Conservation (phyloP, 2,113 vertebrate species). For the Spheniscus mendiculus region DNA sequence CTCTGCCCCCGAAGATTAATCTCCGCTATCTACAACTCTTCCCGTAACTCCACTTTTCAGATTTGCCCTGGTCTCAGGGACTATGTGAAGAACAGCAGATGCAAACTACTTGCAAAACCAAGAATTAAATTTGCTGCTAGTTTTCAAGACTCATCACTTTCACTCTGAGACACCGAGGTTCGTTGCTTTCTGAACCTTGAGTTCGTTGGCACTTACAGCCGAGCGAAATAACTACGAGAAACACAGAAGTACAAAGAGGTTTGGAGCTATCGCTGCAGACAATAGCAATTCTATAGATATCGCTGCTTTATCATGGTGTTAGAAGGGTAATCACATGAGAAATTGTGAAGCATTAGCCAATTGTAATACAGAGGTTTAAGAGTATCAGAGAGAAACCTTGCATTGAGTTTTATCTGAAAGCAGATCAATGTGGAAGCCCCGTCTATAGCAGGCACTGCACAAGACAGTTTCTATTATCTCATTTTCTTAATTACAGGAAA, state of each 20-base stretch:
- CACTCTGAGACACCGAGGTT: neutral
- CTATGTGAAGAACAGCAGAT: neutral
- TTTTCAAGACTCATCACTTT: neutral
- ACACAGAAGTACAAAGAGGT: neutral
- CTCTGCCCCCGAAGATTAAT: neutral
- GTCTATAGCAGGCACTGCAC: neutral
- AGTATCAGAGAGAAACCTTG: neutral
- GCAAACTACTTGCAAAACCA: neutral
- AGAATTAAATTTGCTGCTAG: neutral
- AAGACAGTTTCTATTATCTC: slow-evolving; percentile 18
- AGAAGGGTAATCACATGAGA: neutral
- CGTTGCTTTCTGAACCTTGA: neutral
- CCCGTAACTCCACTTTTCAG: neutral
- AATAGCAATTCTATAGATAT: neutral
- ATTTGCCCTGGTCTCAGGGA: neutral
- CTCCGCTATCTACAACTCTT: neutral
- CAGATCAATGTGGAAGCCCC: neutral
- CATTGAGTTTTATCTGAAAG: slow-evolving; percentile 2
- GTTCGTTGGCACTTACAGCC: rapidly evolving
- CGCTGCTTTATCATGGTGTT: neutral
- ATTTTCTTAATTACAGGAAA: slow-evolving; percentile 50
- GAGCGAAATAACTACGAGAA: neutral
- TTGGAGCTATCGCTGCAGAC: neutral
- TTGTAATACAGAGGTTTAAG: neutral
- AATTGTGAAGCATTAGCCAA: neutral